Evolutionary conservation across 2,113 vertebrate genomes (phyloP).

Genomic region (Procapra przewalskii): DNA sequence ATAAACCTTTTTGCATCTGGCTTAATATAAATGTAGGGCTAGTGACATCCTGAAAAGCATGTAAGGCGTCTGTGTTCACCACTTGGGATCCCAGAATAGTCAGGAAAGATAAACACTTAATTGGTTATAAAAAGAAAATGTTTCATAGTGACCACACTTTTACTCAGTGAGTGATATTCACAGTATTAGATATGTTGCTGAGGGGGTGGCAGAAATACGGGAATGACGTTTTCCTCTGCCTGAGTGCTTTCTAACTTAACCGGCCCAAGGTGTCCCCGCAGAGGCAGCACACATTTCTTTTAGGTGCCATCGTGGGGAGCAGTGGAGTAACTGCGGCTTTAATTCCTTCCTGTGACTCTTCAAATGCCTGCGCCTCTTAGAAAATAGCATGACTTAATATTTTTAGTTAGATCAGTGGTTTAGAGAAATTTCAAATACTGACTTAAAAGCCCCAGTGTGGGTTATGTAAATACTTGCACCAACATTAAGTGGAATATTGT

Average conservation of each 20-base stretch:
- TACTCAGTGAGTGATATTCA: neutral
- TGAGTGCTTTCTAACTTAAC: neutral
- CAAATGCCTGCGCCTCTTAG: neutral
- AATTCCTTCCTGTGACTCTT: neutral
- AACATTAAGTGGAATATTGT: neutral
- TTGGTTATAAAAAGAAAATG: neutral
- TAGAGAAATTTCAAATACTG: conserved; percentile 6
- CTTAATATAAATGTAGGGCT: neutral
- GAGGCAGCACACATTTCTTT: neutral
- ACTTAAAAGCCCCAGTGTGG: neutral
- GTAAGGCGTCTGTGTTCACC: neutral
- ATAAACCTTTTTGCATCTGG: neutral
- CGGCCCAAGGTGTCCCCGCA: neutral
- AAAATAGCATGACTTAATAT: neutral
- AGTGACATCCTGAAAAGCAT: neutral
- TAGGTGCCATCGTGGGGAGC: neutral
- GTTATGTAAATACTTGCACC: neutral
- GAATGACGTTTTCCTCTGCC: neutral
- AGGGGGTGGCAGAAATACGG: neutral
- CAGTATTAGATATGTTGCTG: neutral
- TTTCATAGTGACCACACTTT: neutral
- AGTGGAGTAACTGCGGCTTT: neutral
- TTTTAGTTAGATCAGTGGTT: neutral
- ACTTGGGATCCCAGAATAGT: neutral
- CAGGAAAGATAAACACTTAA: neutral